Base-by-base conservation (phyloP, 2,797 vertebrate species). In the Novumbra hubbsi region DNA sequence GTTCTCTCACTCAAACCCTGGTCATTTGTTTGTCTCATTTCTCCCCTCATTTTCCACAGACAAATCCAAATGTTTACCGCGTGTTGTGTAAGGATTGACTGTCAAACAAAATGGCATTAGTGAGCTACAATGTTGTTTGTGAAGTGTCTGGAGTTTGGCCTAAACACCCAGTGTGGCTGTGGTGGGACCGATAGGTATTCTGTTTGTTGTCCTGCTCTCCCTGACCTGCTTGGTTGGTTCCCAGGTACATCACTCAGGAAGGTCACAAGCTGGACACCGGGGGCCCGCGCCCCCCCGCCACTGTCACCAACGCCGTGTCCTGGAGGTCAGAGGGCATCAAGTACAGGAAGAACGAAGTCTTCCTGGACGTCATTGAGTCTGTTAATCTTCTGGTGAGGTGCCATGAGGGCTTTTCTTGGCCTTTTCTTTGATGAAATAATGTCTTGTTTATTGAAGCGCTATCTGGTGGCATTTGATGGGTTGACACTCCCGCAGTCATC, bases 291-390 rank as follows among this genome's bases (percentile, higher is more conserved):
- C 95, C 95, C 0, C 95, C 95, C 0, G 95, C 95, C 75, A 96
- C 95, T 0, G 95, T 96, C 69, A 96, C 95, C 28, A 96, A 96
- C 0, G 95, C 95, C 0, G 95, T 96, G 27, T 96, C 95, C 0
- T 96, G 95, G 95, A 89, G 95, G 67, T 96, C 95, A 0, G 95
- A 96, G 85, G 95, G 95, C 71, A 96, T 96, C 78, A 96, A 96
- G 86, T 96, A 96, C 83, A 93, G 95, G 87, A 96, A 96, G 84
- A 96, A 96, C 0, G 95, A 96, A 85, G 95, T 96, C 70, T 96
- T 96, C 89, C 79, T 96, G 84, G 95, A 96, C 0, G 95, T 96
- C 85, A 96, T 96, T 1, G 95, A 96, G 82, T 96, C 95, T 0
- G 95, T 96, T 57, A 96, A 96, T 83, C 95, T 96, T 63, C 62